Conservation (phyloP, 2,113 vertebrate species). For the Mus spicilegus region DNA sequence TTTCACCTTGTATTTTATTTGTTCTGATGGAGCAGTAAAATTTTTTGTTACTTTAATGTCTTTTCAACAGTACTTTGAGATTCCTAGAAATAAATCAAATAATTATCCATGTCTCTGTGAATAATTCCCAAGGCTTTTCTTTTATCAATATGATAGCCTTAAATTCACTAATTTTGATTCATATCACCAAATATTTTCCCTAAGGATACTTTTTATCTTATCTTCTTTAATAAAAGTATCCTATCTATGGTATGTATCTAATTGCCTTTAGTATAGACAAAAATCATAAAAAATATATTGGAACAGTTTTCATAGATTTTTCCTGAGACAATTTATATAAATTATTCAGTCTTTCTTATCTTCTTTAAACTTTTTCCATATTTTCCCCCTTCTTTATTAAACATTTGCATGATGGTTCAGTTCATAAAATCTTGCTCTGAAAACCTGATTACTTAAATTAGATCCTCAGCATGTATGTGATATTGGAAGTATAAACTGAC, state of each 20-base stretch:
- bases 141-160: not conserved
- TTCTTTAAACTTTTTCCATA: not conserved
- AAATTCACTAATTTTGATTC: conserved; percentile 48
- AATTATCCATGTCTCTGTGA: not conserved
- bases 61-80: conserved; percentile 13
- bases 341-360: not conserved
- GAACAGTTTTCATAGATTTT: not conserved
- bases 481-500: not conserved
- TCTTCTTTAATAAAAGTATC: not conserved
- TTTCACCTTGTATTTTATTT: not conserved
- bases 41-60: conserved; percentile 43
- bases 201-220: not conserved
- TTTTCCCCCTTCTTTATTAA: not conserved
- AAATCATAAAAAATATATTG: not conserved
- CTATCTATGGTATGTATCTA: not conserved
- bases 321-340: not conserved
- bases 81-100: conserved; percentile 1
- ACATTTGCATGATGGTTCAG: not conserved
- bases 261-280: not conserved
- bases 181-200: not conserved
- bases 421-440: not conserved
- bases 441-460: not conserved
- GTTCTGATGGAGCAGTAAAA: conserved; percentile 24
- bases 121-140: conserved; percentile 19
- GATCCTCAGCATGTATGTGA: too few species aligned